phyloP scores from a whole-genome alignment of 2,888 invertebrate genomes.

The Drosophila acutilabella region DNA sequence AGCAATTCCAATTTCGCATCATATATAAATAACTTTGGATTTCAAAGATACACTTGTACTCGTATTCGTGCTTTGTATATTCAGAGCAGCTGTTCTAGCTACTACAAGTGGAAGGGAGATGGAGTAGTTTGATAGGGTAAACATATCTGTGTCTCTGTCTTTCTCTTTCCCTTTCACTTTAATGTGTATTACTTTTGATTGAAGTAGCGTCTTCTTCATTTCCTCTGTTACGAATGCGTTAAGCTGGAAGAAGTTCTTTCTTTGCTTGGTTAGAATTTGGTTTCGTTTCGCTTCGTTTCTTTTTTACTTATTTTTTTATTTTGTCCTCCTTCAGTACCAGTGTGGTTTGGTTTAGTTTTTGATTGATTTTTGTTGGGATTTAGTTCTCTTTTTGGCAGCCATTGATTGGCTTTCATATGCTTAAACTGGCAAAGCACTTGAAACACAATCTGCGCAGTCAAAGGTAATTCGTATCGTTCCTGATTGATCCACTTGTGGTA shows the following conservation, averaged over 20 bases:
- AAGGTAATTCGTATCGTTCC: slow-evolving; percentile 13
- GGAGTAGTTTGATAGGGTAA: slow-evolving; percentile 31
- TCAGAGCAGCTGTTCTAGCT: slow-evolving; percentile 36
- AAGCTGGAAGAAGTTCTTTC: slow-evolving; percentile 47
- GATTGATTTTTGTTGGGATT: slow-evolving; percentile 67
- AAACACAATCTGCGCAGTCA: slow-evolving; percentile 11
- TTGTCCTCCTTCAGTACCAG: slow-evolving; percentile 10
- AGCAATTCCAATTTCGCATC: slow-evolving; percentile 66
- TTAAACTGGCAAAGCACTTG: slow-evolving; percentile 22
- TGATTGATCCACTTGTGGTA: slow-evolving; percentile 13
- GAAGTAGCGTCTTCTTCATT: slow-evolving; percentile 18
- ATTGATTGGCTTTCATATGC: slow-evolving; percentile 45
- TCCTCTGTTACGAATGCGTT: slow-evolving; percentile 19
- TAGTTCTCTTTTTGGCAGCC: slow-evolving; percentile 24
- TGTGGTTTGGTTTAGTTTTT: slow-evolving; percentile 36
- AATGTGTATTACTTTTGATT: slow-evolving; percentile 61
- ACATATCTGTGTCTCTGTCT: slow-evolving; percentile 28
- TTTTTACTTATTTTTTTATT: not conserved
- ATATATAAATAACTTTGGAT: slow-evolving; percentile 74
- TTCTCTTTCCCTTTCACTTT: slow-evolving; percentile 13
- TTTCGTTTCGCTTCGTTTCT: not conserved
- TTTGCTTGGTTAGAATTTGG: slow-evolving; percentile 37
- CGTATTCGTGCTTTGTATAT: slow-evolving; percentile 21
- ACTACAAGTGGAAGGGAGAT: not conserved
- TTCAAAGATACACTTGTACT: slow-evolving; percentile 40